Conservation (phyloP, 2,113 vertebrate species). For the Onychostruthus taczanowskii region DNA sequence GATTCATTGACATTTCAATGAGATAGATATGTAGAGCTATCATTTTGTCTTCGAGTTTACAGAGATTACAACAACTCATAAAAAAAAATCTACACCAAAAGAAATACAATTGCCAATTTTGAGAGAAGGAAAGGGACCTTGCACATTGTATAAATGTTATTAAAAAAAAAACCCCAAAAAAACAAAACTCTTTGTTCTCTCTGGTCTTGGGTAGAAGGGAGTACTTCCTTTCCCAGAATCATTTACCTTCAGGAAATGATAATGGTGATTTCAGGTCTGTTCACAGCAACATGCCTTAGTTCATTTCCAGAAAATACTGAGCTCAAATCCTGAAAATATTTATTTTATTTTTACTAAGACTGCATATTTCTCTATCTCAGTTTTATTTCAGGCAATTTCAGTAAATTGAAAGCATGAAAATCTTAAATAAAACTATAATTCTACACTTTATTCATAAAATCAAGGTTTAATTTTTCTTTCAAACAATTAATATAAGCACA, state of each 20-base stretch:
- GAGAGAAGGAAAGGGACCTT: neutral
- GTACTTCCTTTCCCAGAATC: neutral
- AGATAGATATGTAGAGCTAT: neutral
- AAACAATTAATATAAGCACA: neutral
- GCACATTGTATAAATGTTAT: neutral
- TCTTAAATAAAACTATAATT: neutral
- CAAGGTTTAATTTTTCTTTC: neutral
- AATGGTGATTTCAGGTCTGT: neutral
- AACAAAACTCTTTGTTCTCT: neutral
- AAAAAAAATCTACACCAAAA: neutral
- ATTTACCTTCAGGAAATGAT: neutral
- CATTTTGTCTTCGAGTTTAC: neutral
- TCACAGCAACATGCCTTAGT: neutral
- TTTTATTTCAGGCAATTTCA: neutral
- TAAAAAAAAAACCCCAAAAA: neutral
- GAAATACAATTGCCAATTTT: neutral
- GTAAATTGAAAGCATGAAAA: neutral
- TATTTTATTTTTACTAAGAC: neutral
- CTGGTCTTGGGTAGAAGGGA: neutral
- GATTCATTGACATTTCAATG: neutral
- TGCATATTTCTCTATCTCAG: neutral
- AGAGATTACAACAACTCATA: neutral
- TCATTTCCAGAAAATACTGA: neutral
- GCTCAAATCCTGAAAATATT: neutral
- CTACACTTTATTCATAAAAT: neutral